Evolutionary conservation across 2,888 invertebrate genomes (phyloP).

Genomic region (Apotomis betuletana): DNA sequence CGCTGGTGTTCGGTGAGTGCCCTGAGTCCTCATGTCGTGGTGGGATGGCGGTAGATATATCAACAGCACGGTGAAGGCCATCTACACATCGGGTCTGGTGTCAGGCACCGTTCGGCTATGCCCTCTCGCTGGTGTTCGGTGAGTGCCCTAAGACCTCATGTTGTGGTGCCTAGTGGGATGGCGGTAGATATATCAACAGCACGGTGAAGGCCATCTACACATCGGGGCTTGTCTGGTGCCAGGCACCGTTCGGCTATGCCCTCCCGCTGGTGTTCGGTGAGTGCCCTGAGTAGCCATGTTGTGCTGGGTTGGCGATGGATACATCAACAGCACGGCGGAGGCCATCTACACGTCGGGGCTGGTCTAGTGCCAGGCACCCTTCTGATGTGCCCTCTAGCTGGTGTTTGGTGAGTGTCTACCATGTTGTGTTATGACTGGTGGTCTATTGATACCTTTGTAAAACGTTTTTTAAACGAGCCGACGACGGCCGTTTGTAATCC

Average conservation of each 20-base stretch:
- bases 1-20: conserved; percentile 87
- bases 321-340: no score
- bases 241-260: conserved; percentile 99
- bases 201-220: conserved; percentile 87
- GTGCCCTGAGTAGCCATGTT: conserved; percentile 50
- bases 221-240: conserved; percentile 95
- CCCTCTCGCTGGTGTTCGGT: conserved; percentile 93
- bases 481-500: no score
- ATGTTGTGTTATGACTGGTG: no score
- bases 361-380: conserved; percentile 99
- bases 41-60: conserved; percentile 99
- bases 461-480: no score
- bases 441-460: no score
- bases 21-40: no score
- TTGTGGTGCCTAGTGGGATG: no score
- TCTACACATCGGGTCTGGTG: conserved; percentile 98
- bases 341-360: conserved; percentile 91
- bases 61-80: conserved; percentile 99
- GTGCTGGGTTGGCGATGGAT: no score
- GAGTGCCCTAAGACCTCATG: no score
- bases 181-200: no score
- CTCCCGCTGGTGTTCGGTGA: conserved; percentile 96
- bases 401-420: conserved; percentile 82
- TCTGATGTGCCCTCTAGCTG: conserved; percentile 98
- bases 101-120: conserved; percentile 99